Evolutionary conservation across 2,113 vertebrate species (phyloP).

Genomic region (Cephalopholis sonnerati): DNA sequence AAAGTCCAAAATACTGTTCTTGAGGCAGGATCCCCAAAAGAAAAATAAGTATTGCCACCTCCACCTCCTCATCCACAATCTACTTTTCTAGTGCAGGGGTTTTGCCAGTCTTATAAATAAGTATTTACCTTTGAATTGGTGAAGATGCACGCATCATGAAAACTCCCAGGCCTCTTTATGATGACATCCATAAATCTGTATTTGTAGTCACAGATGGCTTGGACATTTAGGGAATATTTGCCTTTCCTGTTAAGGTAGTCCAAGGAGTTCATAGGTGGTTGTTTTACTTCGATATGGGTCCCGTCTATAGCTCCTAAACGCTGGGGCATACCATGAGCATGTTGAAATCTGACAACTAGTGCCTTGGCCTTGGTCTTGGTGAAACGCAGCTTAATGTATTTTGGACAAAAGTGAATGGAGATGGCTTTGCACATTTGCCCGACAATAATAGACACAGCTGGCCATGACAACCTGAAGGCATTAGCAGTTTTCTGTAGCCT

Average conservation of each 20-base stretch:
- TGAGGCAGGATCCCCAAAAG: not conserved
- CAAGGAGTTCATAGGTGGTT: not conserved
- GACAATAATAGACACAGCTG: no score
- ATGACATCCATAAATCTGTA: not conserved
- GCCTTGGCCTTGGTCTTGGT: no score
- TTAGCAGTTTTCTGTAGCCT: no score
- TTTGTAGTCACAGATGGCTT: not conserved
- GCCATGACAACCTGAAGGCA: no score
- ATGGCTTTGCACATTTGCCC: no score
- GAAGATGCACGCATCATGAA: not conserved
- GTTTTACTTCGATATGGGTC: not conserved
- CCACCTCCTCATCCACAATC: not conserved
- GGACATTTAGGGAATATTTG: not conserved
- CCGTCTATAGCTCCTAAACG: not conserved
- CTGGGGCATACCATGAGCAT: not conserved
- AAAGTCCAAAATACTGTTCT: no score
- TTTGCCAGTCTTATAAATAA: not conserved
- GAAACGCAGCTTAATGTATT: not conserved
- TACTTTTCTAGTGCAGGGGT: not conserved
- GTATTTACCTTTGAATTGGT: not conserved
- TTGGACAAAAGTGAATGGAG: not conserved
- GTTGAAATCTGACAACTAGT: no score
- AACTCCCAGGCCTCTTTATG: not conserved
- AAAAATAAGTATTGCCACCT: not conserved
- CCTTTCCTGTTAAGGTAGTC: not conserved